Evolutionary conservation across 2,113 vertebrate species (phyloP).

Genomic region (Porphyrio hochstetteri): DNA sequence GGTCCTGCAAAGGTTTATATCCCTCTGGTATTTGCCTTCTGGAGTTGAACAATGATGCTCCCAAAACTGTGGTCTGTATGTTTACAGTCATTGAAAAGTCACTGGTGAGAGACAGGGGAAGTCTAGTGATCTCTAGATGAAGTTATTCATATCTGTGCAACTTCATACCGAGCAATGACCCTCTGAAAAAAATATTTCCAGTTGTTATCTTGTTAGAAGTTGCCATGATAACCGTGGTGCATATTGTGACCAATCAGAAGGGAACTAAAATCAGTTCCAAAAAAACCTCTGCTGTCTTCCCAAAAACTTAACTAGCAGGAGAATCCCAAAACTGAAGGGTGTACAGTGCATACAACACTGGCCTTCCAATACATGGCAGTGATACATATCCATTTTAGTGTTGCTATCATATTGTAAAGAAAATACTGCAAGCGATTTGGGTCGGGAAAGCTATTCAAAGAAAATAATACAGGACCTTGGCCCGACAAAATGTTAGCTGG

Average conservation of each 20-base stretch:
- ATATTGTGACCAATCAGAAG: neutral
- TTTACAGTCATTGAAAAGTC: neutral
- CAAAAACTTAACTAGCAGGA: neutral
- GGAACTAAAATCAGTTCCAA: neutral
- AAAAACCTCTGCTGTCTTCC: neutral
- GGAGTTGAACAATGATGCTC: neutral
- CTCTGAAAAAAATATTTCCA: neutral
- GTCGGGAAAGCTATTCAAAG: neutral
- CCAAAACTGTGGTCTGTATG: neutral
- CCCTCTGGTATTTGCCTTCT: neutral
- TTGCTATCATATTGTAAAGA: neutral
- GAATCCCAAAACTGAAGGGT: neutral
- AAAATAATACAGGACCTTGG: constrained; percentile 3
- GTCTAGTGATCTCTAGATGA: neutral
- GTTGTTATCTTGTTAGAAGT: neutral
- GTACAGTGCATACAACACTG: accelerated
- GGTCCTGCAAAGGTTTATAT: neutral
- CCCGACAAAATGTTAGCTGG: neutral
- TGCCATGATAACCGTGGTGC: neutral
- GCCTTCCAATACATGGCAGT: neutral
- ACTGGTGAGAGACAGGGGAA: neutral
- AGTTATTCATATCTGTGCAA: neutral
- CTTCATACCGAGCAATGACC: neutral
- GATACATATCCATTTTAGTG: neutral
- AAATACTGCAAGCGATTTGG: constrained; percentile 5